A percentile compares a stretch with the other conserved stretches of the same genome.
phyloP scores from a whole-genome alignment of 2,797 vertebrate species.

The Leptodactylus fallax region DNA sequence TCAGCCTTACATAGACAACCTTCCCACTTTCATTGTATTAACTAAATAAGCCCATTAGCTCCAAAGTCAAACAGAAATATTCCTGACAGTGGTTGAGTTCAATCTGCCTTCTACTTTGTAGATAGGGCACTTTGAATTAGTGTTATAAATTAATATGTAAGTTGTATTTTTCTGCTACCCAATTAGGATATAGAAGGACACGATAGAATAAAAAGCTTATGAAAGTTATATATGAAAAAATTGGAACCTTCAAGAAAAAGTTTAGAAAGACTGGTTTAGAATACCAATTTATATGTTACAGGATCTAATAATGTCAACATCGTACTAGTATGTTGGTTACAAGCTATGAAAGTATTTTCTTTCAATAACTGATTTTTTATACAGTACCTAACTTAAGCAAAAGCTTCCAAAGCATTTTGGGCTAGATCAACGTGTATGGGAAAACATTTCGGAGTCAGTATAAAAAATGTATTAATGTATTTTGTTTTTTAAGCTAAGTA shows the following conservation, averaged over 20 bases:
- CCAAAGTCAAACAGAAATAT: no score
- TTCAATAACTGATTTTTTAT: neutral
- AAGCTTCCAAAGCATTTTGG: neutral
- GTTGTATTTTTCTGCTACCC: neutral
- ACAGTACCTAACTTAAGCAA: neutral
- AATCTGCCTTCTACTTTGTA: neutral
- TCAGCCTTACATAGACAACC: no score
- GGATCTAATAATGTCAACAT: neutral
- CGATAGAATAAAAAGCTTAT: neutral
- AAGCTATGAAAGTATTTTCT: neutral
- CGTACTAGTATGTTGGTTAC: neutral
- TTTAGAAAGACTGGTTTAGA: neutral
- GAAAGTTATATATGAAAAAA: neutral
- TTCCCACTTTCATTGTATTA: no score
- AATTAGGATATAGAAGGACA: neutral
- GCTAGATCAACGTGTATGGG: neutral
- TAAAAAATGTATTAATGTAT: neutral
- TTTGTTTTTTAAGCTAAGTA: neutral
- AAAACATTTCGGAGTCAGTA: neutral
- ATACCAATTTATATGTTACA: neutral
- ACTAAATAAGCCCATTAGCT: no score
- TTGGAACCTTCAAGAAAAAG: neutral
- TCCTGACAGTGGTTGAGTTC: neutral
- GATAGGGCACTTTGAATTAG: neutral
- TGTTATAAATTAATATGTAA: neutral